A percentile compares a stretch with the other conserved stretches of the same genome.
Evolutionary conservation across 1,140 invertebrate species (phyloP).

Genomic region (Agrilus planipennis): DNA sequence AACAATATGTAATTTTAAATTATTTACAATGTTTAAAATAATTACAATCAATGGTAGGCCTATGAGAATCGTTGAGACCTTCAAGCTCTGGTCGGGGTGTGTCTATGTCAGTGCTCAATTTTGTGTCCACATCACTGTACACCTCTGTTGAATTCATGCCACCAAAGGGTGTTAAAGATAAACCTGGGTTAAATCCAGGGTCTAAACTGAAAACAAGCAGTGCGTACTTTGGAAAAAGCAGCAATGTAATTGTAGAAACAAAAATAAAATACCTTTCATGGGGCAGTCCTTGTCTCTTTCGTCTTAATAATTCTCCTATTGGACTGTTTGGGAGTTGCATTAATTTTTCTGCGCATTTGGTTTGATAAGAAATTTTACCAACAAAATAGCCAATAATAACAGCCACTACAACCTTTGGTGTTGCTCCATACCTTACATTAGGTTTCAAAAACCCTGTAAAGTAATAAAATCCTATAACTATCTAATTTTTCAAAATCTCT

Average conservation of each 20-base stretch:
- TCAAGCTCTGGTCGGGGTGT: slow-evolving; percentile 32
- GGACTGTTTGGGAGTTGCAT: slow-evolving; percentile 54
- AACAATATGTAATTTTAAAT: slow-evolving; percentile 7
- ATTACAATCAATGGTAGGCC: slow-evolving; percentile 38
- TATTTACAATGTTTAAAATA: slow-evolving; percentile 4
- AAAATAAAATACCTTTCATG: slow-evolving; percentile 26
- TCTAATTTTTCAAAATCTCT: too few species aligned
- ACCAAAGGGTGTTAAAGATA: slow-evolving; percentile 36
- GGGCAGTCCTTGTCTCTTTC: slow-evolving; percentile 34
- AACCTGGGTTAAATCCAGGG: slow-evolving; percentile 28
- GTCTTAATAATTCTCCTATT: slow-evolving; percentile 46
- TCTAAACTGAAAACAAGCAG: slow-evolving; percentile 24
- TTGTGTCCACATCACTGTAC: slow-evolving; percentile 33
- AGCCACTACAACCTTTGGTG: slow-evolving; percentile 51
- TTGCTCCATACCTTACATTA: slow-evolving; percentile 47
- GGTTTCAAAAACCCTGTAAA: slow-evolving; percentile 39
- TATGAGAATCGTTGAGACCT: slow-evolving; percentile 38
- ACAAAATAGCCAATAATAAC: slow-evolving; percentile 58
- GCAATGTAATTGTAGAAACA: slow-evolving; percentile 4
- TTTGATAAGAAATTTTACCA: slow-evolving; percentile 64
- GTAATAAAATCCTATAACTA: not conserved
- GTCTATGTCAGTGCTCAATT: slow-evolving; percentile 34
- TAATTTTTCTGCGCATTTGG: slow-evolving; percentile 58
- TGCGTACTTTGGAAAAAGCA: too few species aligned
- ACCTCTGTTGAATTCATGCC: slow-evolving; percentile 27